Evolutionary conservation across 2,113 vertebrate genomes (phyloP).

Genomic region (Corythoichthys haematopterus): DNA sequence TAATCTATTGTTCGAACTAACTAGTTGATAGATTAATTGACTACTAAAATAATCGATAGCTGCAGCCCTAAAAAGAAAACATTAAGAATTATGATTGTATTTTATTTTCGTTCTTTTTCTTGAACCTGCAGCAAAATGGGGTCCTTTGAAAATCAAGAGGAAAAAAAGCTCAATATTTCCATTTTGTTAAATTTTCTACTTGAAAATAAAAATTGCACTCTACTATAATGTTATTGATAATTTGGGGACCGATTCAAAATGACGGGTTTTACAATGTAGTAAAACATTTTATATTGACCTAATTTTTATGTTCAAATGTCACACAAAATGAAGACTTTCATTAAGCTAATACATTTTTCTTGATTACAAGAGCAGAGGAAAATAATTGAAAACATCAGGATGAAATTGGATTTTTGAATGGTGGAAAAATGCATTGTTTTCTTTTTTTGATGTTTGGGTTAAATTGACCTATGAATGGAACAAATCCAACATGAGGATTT

Average conservation of each 20-base stretch:
- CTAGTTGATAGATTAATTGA: too few species aligned
- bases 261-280: too few species aligned
- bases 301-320: too few species aligned
- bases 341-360: too few species aligned
- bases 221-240: background rate
- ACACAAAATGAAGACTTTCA: too few species aligned
- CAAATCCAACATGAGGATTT: conserved; percentile 10
- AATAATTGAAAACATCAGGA: background rate
- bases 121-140: background rate
- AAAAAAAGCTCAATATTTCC: background rate
- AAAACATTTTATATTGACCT: too few species aligned
- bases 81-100: too few species aligned
- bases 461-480: background rate
- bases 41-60: too few species aligned
- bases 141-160: background rate
- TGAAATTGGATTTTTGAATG: background rate
- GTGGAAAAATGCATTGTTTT: background rate
- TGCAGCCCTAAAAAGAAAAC: too few species aligned
- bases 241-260: too few species aligned
- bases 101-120: background rate
- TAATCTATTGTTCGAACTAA: too few species aligned
- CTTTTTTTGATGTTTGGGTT: background rate
- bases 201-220: background rate
- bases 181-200: background rate
- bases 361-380: background rate